Evolutionary conservation across 2,113 vertebrate genomes (phyloP).

Genomic region (Albula goreensis): DNA sequence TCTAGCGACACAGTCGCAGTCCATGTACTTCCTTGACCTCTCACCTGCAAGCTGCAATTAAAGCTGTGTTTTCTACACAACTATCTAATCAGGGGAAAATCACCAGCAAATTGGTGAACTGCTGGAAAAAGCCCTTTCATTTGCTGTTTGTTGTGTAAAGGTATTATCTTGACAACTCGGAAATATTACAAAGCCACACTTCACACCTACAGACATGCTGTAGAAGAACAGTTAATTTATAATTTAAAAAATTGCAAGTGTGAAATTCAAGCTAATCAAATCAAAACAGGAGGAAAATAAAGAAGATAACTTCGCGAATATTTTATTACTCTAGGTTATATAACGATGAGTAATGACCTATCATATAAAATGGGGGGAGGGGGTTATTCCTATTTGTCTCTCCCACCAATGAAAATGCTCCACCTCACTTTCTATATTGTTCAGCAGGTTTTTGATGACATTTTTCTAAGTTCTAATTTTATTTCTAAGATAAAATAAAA

Average conservation of each 20-base stretch:
- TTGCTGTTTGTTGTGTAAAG: not conserved
- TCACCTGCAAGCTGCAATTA: slow-evolving; percentile 35
- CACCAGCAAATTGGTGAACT: not conserved
- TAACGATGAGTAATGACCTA: slow-evolving; percentile 5
- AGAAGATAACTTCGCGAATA: not conserved
- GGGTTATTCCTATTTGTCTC: not conserved
- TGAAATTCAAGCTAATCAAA: not conserved
- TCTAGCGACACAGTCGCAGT: slow-evolving; percentile 38
- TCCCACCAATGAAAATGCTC: slow-evolving; percentile 16
- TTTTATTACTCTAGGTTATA: slow-evolving; percentile 14
- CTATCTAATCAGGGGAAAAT: not conserved
- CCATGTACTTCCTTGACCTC: slow-evolving; percentile 38
- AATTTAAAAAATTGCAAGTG: too few relatives aligned
- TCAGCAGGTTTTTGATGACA: not conserved
- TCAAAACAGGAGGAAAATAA: not conserved
- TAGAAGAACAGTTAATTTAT: not conserved
- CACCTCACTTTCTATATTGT: not conserved
- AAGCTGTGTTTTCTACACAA: slow-evolving; percentile 6
- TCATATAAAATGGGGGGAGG: not conserved
- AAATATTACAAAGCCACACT: not conserved
- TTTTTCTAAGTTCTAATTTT: not conserved
- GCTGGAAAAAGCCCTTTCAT: not conserved
- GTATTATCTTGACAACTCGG: not conserved
- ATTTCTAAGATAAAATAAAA: not conserved
- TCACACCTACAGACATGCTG: not conserved